Evolutionary conservation across 1,140 invertebrate genomes (phyloP), one percentile per base, ranked within the genome.

Genomic region (Drosophila novamexicana): DNA sequence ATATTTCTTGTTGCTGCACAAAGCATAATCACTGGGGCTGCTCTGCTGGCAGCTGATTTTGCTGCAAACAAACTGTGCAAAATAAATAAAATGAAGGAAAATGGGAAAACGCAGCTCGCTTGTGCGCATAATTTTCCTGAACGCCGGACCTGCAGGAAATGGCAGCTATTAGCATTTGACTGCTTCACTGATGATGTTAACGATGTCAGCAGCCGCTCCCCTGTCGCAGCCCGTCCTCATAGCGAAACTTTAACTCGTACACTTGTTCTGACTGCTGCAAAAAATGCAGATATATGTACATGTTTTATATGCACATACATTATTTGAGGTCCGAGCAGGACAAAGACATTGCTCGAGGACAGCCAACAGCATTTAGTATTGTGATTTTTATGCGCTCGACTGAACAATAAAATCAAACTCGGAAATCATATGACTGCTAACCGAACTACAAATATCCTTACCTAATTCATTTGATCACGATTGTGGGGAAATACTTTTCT

Each of bases 181-280:
- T 86, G 83, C 83, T 86, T 86, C 84, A 86, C 83, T 86, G 82
- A 86, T 86, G 83, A 86, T 79, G 83, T 86, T 86, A 86, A 88
- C 82, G 82, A 86, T 86, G 82, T 74, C 83, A 82, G 68, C 75
- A 49, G 59, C 49, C 10, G 42, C 50, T 22, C n/a, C 9, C 44
- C 10, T 10, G 8, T 44, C 50, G 37, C 50, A 1, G 5, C 36
- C 59, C 75, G 47, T 62, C 36, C 18, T 62, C 36, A 45, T 18
- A 5, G 10, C 22, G 22, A 44, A 32, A 42, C 39, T 32, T 58
- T 22, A 58, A 58, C 18, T 32, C 34, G 40, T 8, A 29, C 75
- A 57, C 77, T 70, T 50, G 65, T 58, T 65, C 74, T 16, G 9
- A 2, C 18, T 9, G 22, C 22, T 29, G 29, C 29, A 32, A 49